These are phyloP conservation scores for Tetranychus piercei DNA, from an alignment of 2,888 invertebrate species.

Conservation along the genomic window DNA sequence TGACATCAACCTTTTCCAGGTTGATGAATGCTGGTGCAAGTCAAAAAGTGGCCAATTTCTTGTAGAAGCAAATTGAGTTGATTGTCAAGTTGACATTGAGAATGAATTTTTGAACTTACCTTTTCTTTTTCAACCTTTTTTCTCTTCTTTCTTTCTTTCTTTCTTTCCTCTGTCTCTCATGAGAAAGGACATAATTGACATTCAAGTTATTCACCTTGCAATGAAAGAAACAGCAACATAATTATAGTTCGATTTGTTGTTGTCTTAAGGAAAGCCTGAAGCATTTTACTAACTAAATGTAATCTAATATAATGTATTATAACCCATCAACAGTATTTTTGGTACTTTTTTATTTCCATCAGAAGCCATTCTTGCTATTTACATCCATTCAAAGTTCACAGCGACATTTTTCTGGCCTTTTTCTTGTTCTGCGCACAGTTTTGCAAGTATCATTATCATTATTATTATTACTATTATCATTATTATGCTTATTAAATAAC, in stretches of 20 bases:
- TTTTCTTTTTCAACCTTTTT: no score
- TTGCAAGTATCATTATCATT: no score
- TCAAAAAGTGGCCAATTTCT: background rate
- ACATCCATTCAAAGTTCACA: no score
- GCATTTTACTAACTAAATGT: background rate
- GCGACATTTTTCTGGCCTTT: no score
- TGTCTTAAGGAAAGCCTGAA: background rate
- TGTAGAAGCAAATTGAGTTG: background rate
- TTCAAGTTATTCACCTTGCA: background rate
- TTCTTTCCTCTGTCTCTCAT: background rate
- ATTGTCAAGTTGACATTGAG: background rate
- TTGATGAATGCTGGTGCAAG: background rate
- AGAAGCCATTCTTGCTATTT: no score
- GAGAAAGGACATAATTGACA: background rate
- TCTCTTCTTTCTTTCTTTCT: no score
- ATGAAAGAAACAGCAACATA: background rate
- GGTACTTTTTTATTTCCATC: no score
- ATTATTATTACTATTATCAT: no score
- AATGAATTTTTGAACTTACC: background rate
- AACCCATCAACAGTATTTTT: no score
- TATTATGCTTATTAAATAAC: no score
- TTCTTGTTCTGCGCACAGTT: no score
- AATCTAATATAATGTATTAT: no score
- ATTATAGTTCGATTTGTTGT: background rate
- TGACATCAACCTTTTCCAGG: background rate